A percentile compares a stretch with the other conserved stretches of the same genome.
These are phyloP conservation scores for Coelopa frigida DNA, from an alignment of 1,140 invertebrate species.

Conservation along the genomic window DNA sequence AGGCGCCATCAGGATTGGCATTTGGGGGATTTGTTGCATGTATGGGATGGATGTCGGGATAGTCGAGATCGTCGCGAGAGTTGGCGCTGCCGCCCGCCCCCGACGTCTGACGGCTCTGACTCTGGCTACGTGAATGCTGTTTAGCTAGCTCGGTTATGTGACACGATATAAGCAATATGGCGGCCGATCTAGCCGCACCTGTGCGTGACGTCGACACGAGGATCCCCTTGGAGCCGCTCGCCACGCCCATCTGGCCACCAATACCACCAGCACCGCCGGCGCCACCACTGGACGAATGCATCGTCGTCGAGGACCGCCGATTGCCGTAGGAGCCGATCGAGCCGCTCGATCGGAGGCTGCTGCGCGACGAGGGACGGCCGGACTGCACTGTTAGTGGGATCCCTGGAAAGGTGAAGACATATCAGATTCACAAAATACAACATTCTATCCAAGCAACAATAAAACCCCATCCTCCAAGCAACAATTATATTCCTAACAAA, in stretches of 20 bases:
- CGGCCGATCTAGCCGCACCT: constrained; percentile 80
- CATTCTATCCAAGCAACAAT: no score
- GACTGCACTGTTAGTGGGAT: constrained; percentile 57
- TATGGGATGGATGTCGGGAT: constrained; percentile 17
- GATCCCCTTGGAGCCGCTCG: constrained; percentile 47
- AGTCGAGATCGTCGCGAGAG: constrained; percentile 40
- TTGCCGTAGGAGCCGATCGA: constrained; percentile 55
- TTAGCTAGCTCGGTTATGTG: constrained; percentile 55
- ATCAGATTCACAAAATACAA: constrained; percentile 11
- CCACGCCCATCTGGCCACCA: constrained; percentile 24
- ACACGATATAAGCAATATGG: constrained; percentile 85
- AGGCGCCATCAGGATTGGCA: constrained; percentile 16
- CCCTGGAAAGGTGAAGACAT: constrained; percentile 42
- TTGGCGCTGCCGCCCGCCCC: constrained; percentile 42
- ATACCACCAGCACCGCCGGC: constrained; percentile 16
- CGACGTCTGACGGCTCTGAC: constrained; percentile 39
- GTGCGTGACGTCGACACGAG: constrained; percentile 67
- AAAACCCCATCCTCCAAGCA: no score
- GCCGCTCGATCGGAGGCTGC: constrained; percentile 57
- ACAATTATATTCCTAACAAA: no score
- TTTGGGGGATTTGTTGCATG: no score
- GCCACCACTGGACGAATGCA: no score
- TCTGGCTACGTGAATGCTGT: constrained; percentile 34
- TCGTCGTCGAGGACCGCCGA: constrained; percentile 55
- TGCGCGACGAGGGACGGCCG: constrained; percentile 58